Conservation (phyloP, 2,113 vertebrate genomes). For the Deroptyus accipitrinus region DNA sequence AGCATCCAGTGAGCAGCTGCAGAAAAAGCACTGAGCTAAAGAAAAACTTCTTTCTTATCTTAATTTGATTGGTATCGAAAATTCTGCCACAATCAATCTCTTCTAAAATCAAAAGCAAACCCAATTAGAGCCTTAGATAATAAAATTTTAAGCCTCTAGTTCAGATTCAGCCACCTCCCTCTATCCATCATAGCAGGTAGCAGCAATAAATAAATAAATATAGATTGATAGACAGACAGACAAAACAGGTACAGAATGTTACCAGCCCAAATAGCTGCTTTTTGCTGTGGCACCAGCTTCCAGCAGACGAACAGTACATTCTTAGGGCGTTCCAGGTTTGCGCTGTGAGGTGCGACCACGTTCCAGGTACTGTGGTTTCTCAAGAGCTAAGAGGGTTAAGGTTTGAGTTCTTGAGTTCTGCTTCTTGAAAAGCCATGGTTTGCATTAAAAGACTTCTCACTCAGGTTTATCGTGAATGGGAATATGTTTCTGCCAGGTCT, state of each 20-base stretch:
- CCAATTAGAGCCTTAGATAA: constrained; percentile 8
- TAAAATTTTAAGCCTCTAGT: neutral
- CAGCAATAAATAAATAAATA: neutral
- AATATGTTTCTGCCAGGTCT: neutral
- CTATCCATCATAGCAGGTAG: neutral
- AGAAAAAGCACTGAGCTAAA: neutral
- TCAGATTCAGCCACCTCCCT: neutral
- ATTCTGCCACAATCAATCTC: neutral
- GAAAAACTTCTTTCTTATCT: neutral
- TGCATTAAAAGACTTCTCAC: neutral
- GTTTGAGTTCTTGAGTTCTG: neutral
- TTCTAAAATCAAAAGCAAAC: constrained; percentile 40
- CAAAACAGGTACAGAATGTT: neutral
- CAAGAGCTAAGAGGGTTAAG: neutral
- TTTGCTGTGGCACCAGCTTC: neutral
- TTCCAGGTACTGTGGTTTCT: neutral
- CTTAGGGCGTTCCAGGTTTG: rapidly evolving
- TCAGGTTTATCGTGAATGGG: neutral
- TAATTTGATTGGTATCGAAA: neutral
- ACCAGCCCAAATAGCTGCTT: neutral
- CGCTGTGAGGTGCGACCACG: neutral
- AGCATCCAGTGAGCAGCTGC: neutral
- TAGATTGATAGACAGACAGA: neutral
- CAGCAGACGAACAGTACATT: neutral
- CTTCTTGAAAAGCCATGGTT: neutral